These are phyloP conservation scores for Dendrolimus punctatus DNA, from an alignment of 1,140 invertebrate genomes.

Conservation along the genomic window DNA sequence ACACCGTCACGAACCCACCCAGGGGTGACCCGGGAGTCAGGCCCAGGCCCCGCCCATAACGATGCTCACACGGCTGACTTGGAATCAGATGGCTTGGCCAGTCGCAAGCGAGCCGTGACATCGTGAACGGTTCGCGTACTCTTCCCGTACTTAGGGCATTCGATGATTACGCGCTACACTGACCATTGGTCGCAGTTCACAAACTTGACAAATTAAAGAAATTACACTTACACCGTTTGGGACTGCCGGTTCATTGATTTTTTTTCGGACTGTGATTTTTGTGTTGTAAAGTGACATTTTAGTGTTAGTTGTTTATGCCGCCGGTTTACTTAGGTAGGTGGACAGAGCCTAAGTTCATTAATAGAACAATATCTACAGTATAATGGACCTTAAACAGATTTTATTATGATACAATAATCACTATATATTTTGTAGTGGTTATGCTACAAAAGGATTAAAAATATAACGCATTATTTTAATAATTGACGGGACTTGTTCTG, in stretches of 20 bases:
- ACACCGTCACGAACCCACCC: conserved; percentile 31
- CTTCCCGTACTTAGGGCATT: conserved; percentile 46
- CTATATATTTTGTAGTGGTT: too few relatives aligned
- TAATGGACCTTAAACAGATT: too few relatives aligned
- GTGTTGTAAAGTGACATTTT: conserved; percentile 26
- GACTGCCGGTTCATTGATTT: too few relatives aligned
- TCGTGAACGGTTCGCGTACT: conserved; percentile 61
- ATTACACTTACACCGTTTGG: conserved; percentile 28
- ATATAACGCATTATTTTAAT: too few relatives aligned
- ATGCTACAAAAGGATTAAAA: too few relatives aligned
- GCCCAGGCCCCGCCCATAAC: conserved; percentile 44
- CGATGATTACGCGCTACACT: conserved; percentile 63
- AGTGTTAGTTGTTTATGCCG: conserved; percentile 14
- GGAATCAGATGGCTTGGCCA: conserved; percentile 69
- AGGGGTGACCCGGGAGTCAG: conserved; percentile 24
- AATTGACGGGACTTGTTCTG: too few relatives aligned
- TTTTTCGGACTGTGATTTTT: conserved; percentile 40
- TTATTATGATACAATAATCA: too few relatives aligned
- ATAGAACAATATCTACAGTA: too few relatives aligned
- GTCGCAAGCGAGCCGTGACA: conserved; percentile 64
- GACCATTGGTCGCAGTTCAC: conserved; percentile 34
- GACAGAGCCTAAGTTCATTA: background rate
- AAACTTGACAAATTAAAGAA: conserved; percentile 61
- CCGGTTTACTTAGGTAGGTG: conserved; percentile 49
- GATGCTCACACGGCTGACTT: conserved; percentile 68